These are phyloP conservation scores for Agonopterix arenella DNA, from an alignment of 2,888 invertebrate genomes.

Conservation along the genomic window DNA sequence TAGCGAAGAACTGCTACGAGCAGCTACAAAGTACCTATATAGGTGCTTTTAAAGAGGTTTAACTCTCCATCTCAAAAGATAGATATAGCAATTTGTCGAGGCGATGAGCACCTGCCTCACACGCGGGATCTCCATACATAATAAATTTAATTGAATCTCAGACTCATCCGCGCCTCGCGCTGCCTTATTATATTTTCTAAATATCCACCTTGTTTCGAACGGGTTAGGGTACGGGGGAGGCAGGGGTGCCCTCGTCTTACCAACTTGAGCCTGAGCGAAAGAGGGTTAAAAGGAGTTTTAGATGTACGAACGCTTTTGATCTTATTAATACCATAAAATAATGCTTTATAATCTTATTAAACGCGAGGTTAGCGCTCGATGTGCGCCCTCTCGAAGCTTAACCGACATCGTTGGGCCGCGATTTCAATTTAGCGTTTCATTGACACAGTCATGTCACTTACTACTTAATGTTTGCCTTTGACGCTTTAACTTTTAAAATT, in stretches of 20 bases:
- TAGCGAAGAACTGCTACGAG: too few relatives aligned
- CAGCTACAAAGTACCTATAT: not conserved
- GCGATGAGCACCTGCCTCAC: conserved; percentile 64
- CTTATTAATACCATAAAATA: conserved; percentile 86
- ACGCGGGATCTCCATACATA: conserved; percentile 73
- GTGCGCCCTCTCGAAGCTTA: conserved; percentile 55
- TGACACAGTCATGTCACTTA: conserved; percentile 32
- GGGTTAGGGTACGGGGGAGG: conserved; percentile 42
- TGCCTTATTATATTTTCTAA: conserved; percentile 69
- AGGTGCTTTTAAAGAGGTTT: conserved; percentile 17
- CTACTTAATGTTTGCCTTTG: not conserved
- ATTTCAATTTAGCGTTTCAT: conserved; percentile 55
- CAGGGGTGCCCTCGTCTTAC: conserved; percentile 71
- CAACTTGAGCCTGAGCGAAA: conserved; percentile 57
- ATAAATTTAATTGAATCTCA: conserved; percentile 75
- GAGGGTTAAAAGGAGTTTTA: conserved; percentile 78
- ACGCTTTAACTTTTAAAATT: not conserved
- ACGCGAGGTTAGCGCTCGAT: conserved; percentile 81
- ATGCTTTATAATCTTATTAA: conserved; percentile 86
- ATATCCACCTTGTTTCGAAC: conserved; percentile 61
- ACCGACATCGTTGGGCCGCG: conserved; percentile 39
- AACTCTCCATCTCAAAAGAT: conserved; percentile 33
- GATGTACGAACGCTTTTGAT: conserved; percentile 83
- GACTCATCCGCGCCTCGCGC: conserved; percentile 63
- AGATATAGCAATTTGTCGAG: conserved; percentile 57